Evolutionary conservation across 64 coral and sea anemone genomes (phyloP).

Genomic region (Orbicella faveolata): DNA sequence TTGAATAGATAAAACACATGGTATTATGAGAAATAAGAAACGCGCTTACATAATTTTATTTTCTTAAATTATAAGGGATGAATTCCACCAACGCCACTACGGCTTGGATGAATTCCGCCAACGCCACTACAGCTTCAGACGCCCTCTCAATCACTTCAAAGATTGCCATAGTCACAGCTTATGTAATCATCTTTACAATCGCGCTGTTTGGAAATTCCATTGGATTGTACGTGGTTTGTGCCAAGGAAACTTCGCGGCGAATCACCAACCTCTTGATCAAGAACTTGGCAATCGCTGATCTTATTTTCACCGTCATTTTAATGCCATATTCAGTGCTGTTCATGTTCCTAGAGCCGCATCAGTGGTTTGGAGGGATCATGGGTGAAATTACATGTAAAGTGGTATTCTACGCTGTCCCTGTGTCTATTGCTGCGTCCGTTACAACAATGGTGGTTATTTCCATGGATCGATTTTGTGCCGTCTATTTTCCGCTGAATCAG

Average conservation of each 20-base stretch:
- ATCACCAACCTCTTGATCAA: conserved; percentile 51
- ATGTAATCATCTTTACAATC: conserved; percentile 26
- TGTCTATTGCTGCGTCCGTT: conserved; percentile 60
- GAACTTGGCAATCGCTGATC: conserved; percentile 61
- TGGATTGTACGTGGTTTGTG: conserved; percentile 55
- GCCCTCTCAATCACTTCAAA: background rate
- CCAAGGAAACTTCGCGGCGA: conserved; percentile 33
- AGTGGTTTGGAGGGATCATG: conserved; percentile 50
- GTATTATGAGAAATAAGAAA: too few relatives aligned
- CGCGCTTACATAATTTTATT: too few relatives aligned
- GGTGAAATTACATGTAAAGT: conserved; percentile 51
- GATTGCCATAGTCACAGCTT: background rate
- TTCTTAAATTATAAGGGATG: background rate
- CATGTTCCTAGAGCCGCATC: conserved; percentile 9
- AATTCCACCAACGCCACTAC: background rate
- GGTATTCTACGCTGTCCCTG: background rate
- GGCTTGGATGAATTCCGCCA: background rate
- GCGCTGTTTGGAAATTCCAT: conserved; percentile 54
- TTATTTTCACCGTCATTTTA: conserved; percentile 25
- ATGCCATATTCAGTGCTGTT: conserved; percentile 28
- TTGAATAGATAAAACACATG: too few relatives aligned
- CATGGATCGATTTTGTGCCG: conserved; percentile 57
- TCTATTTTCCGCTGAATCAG: conserved; percentile 54
- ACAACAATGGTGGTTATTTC: conserved; percentile 66
- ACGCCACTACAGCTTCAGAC: background rate